Percentiles rank a stretch among this genome's conserved stretches.
Conservation (phyloP, 1,140 invertebrate species). For the Pogonus chalceus region DNA sequence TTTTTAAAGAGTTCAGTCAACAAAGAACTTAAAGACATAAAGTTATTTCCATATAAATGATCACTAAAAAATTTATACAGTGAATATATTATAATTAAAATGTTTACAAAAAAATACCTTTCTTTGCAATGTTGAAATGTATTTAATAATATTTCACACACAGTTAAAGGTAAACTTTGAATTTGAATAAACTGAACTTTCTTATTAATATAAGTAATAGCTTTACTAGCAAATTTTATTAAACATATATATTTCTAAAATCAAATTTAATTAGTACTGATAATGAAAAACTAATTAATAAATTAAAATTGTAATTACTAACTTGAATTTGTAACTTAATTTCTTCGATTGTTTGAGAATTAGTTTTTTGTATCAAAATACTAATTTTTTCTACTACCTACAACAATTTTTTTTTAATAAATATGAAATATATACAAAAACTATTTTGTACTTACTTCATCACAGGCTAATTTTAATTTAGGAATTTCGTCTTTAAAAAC, state of each 20-base stretch:
- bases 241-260: neutral
- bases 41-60: neutral
- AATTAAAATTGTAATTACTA: too few relatives aligned
- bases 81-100: neutral
- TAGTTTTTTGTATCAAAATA: too few relatives aligned
- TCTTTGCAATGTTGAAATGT: neutral
- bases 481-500: slow-evolving; percentile 1
- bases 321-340: too few relatives aligned
- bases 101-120: neutral
- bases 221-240: neutral
- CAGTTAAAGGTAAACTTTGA: neutral
- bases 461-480: neutral
- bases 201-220: neutral
- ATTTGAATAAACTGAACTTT: neutral
- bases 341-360: too few relatives aligned
- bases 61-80: neutral
- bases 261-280: too few relatives aligned
- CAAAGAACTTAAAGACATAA: neutral
- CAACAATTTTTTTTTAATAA: too few relatives aligned
- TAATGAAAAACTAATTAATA: too few relatives aligned
- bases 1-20: neutral
- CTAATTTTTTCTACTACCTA: too few relatives aligned
- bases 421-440: too few relatives aligned
- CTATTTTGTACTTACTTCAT: neutral
- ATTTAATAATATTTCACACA: neutral